Evolutionary conservation across 2,797 vertebrate species (phyloP), one percentile per base, ranked within the genome.

Genomic region (Phrynocephalus guinanensis): DNA sequence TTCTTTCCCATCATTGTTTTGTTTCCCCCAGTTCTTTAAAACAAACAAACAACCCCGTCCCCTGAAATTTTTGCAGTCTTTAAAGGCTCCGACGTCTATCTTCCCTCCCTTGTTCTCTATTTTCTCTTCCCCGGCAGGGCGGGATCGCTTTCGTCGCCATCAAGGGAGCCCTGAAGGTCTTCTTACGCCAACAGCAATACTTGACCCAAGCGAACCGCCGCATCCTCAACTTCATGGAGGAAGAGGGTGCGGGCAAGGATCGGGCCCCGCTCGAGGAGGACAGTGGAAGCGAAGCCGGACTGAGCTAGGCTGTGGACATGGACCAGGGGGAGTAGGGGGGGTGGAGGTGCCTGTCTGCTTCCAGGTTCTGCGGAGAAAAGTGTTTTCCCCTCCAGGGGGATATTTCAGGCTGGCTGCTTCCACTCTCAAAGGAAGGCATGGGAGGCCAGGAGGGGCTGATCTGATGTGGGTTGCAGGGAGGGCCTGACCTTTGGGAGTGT

Each of bases 141-240:
- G 97, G 97, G 83, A 95, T 97, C 6, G 95, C 96, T 0, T 97
- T 97, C 1, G 95, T 97, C 66, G 67, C 97, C 89, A 95, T 98
- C n/a, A 98, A 98, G 50, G 97, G 97, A 20, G 94, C 94, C 1
- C 30, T 98, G 79, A 97, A 98, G 92, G 96, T 98, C 33, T 97
- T 97, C 83, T 97, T 97, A 93, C 97, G 96, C 86, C 97, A 97
- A 90, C 97, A 97, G 94, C 97, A 97, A 93, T 97, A 93, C 91
- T 83, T 97, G 87, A 95, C 96, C 63, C 97, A 97, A 86, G 93
- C 96, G 81, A 96, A 96, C 91, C 93, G 97, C 2, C 93, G 94
- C 33, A 97, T 98, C 93, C 96, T 97, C 3, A 95, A 97, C 95
- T 97, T 96, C 86, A 94, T 95, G 0, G 95, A 97, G n/a, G 87